Conservation (phyloP, 2,113 vertebrate genomes). For the Clarias batrachus region DNA sequence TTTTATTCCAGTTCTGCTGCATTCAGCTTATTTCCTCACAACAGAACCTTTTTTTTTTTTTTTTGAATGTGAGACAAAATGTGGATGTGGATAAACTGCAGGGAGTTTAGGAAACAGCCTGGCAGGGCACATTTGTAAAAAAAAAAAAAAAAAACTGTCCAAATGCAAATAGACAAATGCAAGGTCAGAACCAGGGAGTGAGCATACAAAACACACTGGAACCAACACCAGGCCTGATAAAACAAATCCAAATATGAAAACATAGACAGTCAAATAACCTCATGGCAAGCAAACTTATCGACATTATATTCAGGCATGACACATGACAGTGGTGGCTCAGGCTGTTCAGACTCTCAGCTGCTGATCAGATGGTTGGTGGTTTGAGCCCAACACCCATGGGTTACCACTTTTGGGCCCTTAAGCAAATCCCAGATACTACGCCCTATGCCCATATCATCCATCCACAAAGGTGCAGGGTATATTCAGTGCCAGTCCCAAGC, state of each 20-base stretch:
- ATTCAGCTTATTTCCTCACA: background rate
- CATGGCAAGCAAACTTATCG: background rate
- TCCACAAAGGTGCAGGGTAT: no score
- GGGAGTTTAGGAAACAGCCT: background rate
- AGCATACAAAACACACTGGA: background rate
- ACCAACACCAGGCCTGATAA: background rate
- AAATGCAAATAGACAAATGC: background rate
- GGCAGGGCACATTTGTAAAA: background rate
- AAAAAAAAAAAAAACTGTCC: background rate
- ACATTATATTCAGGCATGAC: background rate
- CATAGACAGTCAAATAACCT: background rate
- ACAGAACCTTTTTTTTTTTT: background rate
- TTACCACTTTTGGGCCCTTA: no score
- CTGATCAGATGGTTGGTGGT: no score
- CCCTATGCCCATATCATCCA: no score
- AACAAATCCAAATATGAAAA: background rate
- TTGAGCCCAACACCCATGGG: no score
- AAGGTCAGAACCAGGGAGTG: background rate
- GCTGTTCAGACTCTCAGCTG: no score
- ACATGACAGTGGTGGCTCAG: no score
- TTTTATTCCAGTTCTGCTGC: background rate
- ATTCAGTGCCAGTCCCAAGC: no score
- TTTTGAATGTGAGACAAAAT: background rate
- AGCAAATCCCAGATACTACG: no score
- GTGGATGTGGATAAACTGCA: background rate